A percentile compares a stretch with the other conserved stretches of the same genome.
phyloP scores from a whole-genome alignment of 2,797 vertebrate species.

The Iguana delicatissima region DNA sequence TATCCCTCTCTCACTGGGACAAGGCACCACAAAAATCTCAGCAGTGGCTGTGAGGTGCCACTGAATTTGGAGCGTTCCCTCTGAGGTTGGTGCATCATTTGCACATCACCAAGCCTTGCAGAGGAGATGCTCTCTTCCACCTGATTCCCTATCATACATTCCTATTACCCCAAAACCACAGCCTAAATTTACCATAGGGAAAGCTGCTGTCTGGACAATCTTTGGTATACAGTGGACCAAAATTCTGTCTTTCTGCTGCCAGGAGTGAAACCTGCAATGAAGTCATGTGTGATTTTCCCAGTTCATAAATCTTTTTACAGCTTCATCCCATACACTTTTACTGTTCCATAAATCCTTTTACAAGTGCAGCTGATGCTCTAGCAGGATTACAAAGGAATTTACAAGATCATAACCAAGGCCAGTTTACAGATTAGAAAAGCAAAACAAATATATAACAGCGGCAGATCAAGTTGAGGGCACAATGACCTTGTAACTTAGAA shows the following conservation, averaged over 20 bases:
- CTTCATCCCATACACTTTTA: slow-evolving; percentile 69
- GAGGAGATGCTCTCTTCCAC: neutral
- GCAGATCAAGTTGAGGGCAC: neutral
- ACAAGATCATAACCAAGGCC: slow-evolving; percentile 61
- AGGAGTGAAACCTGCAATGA: slow-evolving; percentile 51
- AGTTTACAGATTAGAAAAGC: slow-evolving; percentile 69
- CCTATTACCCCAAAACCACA: neutral
- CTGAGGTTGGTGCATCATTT: neutral
- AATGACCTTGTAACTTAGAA: slow-evolving; percentile 28
- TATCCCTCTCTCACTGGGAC: neutral
- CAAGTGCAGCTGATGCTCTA: slow-evolving; percentile 65
- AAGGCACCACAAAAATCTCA: neutral
- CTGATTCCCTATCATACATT: neutral
- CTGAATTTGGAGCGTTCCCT: neutral
- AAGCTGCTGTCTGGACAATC: neutral
- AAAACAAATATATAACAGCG: slow-evolving; percentile 59
- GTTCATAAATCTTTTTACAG: slow-evolving; percentile 73
- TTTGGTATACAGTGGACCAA: slow-evolving; percentile 18
- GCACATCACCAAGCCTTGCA: neutral
- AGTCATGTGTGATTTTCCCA: slow-evolving; percentile 72
- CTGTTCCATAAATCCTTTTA: slow-evolving; percentile 72
- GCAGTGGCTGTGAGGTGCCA: no score
- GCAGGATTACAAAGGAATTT: slow-evolving; percentile 72
- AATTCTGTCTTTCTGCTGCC: neutral
- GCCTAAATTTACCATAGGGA: neutral